Percentiles rank a stretch among this genome's conserved stretches.
phyloP scores from a whole-genome alignment of 2,113 vertebrate species.

The Centropus bengalensis region DNA sequence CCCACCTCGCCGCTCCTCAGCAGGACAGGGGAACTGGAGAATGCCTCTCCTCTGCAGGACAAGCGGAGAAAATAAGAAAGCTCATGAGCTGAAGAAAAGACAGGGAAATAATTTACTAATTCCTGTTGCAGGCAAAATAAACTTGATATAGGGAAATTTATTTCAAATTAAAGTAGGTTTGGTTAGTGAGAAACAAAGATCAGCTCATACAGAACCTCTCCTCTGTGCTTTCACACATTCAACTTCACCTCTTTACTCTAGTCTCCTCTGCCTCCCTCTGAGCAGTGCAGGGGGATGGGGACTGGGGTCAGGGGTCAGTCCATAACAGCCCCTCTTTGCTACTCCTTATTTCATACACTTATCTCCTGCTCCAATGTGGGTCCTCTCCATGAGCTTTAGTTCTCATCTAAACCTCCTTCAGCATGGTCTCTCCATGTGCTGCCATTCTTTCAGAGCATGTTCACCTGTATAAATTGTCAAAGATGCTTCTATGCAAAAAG shows the following conservation, averaged over 20 bases:
- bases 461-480: neutral
- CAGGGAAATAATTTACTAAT: too few species aligned
- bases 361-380: rapidly evolving
- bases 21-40: neutral
- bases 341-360: neutral
- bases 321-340: neutral
- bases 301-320: neutral
- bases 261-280: too few species aligned
- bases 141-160: too few species aligned
- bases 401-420: neutral
- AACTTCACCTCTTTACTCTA: too few species aligned
- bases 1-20: neutral
- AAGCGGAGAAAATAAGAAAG: neutral
- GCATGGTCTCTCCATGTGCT: neutral
- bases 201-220: too few species aligned
- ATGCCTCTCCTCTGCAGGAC: neutral
- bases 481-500: neutral
- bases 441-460: too few species aligned
- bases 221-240: too few species aligned
- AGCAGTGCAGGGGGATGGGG: neutral
- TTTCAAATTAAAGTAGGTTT: too few species aligned
- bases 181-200: too few species aligned
- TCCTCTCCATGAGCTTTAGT: neutral
- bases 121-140: too few species aligned
- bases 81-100: too few species aligned